Evolutionary conservation across 2,888 invertebrate genomes (phyloP).

Genomic region (Carpatolechia fugitivella): DNA sequence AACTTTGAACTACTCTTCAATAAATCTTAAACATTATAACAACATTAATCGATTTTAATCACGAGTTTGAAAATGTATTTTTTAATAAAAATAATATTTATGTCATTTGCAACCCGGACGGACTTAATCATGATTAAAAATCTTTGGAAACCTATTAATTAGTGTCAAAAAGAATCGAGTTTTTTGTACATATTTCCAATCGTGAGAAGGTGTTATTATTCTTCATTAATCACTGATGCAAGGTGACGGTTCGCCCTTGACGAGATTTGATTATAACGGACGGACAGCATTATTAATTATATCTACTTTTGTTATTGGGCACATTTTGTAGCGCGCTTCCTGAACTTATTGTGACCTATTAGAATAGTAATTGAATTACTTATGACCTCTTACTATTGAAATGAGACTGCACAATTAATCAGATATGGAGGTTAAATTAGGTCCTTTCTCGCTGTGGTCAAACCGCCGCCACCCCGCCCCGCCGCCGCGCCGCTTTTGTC

Average conservation of each 20-base stretch:
- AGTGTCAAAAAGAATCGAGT: constrained; percentile 45
- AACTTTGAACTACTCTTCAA: constrained; percentile 1
- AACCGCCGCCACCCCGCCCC: too few relatives aligned
- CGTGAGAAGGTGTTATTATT: constrained; percentile 47
- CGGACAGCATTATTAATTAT: constrained; percentile 10
- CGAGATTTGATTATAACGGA: constrained; percentile 37
- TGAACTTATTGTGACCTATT: background rate
- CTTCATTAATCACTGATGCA: constrained; percentile 60
- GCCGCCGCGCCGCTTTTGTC: too few relatives aligned
- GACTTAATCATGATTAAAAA: constrained; percentile 26
- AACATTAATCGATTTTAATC: background rate
- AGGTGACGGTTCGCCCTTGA: constrained; percentile 53
- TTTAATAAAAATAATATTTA: background rate
- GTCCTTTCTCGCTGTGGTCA: too few relatives aligned
- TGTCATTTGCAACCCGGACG: constrained; percentile 13
- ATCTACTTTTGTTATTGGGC: constrained; percentile 12
- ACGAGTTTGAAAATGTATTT: background rate
- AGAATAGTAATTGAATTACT: background rate
- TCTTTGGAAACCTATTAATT: constrained; percentile 41
- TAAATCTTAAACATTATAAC: background rate
- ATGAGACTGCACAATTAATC: too few relatives aligned
- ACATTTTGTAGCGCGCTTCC: background rate
- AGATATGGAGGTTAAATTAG: too few relatives aligned
- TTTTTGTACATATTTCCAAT: constrained; percentile 37
- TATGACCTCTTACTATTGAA: too few relatives aligned